phyloP scores from a whole-genome alignment of 2,888 invertebrate species.

The Scrobipalpa atriplicella region DNA sequence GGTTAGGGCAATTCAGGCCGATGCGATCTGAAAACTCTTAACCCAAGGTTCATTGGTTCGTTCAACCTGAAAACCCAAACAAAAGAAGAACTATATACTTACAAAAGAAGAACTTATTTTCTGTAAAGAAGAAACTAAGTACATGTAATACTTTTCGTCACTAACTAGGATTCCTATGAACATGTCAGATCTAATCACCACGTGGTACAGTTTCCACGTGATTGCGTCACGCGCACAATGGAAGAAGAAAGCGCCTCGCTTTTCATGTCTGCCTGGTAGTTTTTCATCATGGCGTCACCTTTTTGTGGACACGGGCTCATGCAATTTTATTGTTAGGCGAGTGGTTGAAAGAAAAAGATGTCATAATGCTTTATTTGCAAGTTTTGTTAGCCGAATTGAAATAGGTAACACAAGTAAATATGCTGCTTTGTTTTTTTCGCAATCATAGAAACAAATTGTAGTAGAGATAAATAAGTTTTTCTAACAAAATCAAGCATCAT shows the following conservation, averaged over 20 bases:
- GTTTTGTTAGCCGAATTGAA: not conserved
- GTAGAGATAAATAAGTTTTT: no score
- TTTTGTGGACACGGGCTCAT: not conserved
- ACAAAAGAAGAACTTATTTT: no score
- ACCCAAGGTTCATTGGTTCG: no score
- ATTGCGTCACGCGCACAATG: slow-evolving; percentile 45
- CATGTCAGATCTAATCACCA: slow-evolving; percentile 9
- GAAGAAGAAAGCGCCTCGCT: slow-evolving; percentile 36
- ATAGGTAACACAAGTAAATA: not conserved
- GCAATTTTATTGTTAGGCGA: not conserved
- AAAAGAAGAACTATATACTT: no score
- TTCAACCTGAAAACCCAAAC: no score
- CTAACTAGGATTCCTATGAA: slow-evolving; percentile 23
- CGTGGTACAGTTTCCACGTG: slow-evolving; percentile 58
- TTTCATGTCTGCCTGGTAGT: slow-evolving; percentile 29
- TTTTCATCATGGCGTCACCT: slow-evolving; percentile 10
- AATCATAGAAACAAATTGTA: no score
- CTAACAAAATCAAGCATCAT: not conserved
- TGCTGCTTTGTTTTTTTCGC: not conserved
- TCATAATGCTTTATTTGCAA: slow-evolving; percentile 8
- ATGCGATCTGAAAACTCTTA: no score
- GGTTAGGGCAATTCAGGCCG: no score
- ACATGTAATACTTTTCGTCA: not conserved
- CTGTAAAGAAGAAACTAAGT: not conserved
- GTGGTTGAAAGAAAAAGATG: not conserved